Conservation (phyloP, 2,113 vertebrate species). For the Boleophthalmus pectinirostris region DNA sequence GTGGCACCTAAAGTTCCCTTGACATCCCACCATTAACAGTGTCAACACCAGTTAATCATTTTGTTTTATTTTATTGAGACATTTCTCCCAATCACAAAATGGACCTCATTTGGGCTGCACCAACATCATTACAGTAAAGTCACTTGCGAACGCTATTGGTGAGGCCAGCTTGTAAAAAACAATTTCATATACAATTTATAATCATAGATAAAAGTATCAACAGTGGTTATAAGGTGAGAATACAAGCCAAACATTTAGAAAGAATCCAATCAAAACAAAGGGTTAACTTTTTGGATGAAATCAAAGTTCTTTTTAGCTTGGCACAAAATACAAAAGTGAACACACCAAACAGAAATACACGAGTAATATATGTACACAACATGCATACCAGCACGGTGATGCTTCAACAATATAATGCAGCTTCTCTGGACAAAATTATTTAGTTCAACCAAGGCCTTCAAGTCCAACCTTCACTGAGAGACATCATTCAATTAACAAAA, state of each 20-base stretch:
- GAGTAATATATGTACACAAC: constrained; percentile 35
- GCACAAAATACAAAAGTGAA: constrained; percentile 43
- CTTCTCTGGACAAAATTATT: constrained; percentile 16
- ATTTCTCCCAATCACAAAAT: constrained; percentile 58
- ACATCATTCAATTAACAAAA: constrained; percentile 20
- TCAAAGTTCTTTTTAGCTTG: constrained; percentile 23
- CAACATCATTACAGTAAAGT: constrained; percentile 63
- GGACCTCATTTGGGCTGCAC: constrained; percentile 55
- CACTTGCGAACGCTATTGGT: constrained; percentile 58
- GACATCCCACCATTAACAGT: background rate
- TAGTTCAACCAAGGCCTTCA: constrained; percentile 40
- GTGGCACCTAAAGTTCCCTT: background rate
- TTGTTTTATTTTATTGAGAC: constrained; percentile 60
- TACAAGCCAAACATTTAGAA: constrained; percentile 33
- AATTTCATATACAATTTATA: constrained; percentile 37
- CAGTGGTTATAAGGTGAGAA: constrained; percentile 72
- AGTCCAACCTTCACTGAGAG: background rate
- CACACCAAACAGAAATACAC: constrained; percentile 23
- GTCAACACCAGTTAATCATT: background rate
- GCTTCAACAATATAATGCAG: background rate
- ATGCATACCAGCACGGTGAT: constrained; percentile 28
- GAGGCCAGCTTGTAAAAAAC: constrained; percentile 63
- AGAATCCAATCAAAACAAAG: constrained; percentile 10
- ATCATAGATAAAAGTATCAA: constrained; percentile 48
- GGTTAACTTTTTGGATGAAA: background rate